Evolutionary conservation across 2,797 vertebrate species (phyloP).

Genomic region (Oceanodroma leucorhoa): DNA sequence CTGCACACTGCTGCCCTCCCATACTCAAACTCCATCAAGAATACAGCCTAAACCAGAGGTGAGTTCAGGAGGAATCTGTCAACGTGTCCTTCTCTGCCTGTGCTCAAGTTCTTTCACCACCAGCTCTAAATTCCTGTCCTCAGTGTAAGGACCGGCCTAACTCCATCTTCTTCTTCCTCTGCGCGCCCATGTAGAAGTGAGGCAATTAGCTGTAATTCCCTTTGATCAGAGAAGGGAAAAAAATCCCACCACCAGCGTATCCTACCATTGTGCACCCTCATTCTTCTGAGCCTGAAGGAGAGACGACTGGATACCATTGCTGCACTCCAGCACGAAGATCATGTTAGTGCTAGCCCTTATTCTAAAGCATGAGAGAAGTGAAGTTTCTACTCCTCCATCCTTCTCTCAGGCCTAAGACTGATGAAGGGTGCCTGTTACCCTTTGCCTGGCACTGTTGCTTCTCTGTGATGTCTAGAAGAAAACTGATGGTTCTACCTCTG

Average conservation of each 20-base stretch:
- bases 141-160: not conserved
- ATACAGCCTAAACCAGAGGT: not conserved
- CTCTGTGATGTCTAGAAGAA: not conserved
- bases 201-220: not conserved
- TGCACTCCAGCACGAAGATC: not conserved
- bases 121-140: not conserved
- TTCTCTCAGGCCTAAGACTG: not conserved
- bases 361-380: not conserved
- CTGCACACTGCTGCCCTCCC: not conserved
- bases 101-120: not conserved
- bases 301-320: rapidly evolving
- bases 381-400: not conserved
- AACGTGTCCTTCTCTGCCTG: not conserved
- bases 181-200: not conserved
- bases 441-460: not conserved
- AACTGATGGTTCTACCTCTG: not conserved
- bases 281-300: not conserved
- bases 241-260: not conserved
- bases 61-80: not conserved
- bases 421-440: not conserved
- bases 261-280: too few relatives aligned
- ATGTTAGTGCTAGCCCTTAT: not conserved
- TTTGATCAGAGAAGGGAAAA: not conserved
- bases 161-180: not conserved
- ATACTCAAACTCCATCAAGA: not conserved